Conservation (phyloP, 1,140 invertebrate species). For the Carposina sasakii region DNA sequence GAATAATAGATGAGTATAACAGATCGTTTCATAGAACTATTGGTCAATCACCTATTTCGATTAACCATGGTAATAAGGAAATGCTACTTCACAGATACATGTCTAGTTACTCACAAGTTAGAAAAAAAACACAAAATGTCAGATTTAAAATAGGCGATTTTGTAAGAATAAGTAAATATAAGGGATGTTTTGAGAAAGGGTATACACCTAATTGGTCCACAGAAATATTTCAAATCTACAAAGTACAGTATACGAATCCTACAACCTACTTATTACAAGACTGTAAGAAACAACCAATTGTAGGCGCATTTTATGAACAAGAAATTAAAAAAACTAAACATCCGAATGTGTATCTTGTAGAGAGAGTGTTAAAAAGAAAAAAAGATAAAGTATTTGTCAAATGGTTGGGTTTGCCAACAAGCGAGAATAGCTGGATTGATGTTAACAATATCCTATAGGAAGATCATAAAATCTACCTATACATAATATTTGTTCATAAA, state of each 20-base stretch:
- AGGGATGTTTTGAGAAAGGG: slow-evolving; percentile 46
- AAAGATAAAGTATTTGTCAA: slow-evolving; percentile 43
- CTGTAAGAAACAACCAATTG: slow-evolving; percentile 25
- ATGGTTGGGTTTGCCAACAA: slow-evolving; percentile 40
- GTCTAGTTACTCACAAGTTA: not conserved
- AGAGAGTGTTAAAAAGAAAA: slow-evolving; percentile 36
- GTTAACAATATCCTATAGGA: slow-evolving; percentile 11
- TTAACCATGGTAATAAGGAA: slow-evolving; percentile 33
- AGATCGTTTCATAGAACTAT: slow-evolving; percentile 56
- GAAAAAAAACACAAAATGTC: slow-evolving; percentile 21
- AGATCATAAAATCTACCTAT: slow-evolving; percentile 50
- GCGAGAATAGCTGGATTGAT: slow-evolving; percentile 41
- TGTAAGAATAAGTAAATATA: slow-evolving; percentile 49
- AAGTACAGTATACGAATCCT: not conserved
- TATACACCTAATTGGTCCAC: slow-evolving; percentile 54
- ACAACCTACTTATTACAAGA: slow-evolving; percentile 20
- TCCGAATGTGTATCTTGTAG: slow-evolving; percentile 43
- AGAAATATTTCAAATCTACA: slow-evolving; percentile 47
- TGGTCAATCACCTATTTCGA: slow-evolving; percentile 47
- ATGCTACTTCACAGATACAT: slow-evolving; percentile 4
- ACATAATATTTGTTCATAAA: slow-evolving; percentile 42
- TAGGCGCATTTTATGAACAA: not conserved
- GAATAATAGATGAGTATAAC: slow-evolving; percentile 57
- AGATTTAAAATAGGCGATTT: slow-evolving; percentile 38
- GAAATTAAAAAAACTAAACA: not conserved